These are phyloP conservation scores for Onychomys leucogaster DNA, from an alignment of 2,797 vertebrate genomes.

Conservation along the genomic window DNA sequence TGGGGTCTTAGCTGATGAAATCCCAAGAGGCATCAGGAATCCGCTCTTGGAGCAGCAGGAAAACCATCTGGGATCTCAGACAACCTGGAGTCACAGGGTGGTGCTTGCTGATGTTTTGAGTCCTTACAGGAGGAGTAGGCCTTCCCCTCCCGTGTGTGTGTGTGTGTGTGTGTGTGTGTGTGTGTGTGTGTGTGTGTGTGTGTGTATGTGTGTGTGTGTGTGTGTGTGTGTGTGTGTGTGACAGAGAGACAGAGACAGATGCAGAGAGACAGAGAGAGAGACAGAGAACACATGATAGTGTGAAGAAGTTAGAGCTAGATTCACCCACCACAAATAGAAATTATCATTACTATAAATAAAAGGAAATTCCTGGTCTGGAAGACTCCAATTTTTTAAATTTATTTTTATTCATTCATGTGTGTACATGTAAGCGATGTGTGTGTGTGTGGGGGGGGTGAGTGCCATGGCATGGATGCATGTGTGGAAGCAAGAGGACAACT, in stretches of 20 bases:
- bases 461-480: not conserved
- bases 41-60: not conserved
- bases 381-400: not conserved
- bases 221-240: not conserved
- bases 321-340: not conserved
- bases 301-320: not conserved
- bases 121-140: not conserved
- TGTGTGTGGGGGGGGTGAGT: too few relatives aligned
- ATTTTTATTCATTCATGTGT: not conserved
- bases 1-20: not conserved
- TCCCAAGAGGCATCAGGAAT: not conserved
- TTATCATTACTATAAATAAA: not conserved
- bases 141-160: not conserved
- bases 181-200: not conserved
- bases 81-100: not conserved
- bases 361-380: not conserved
- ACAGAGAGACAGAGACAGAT: too few relatives aligned
- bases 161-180: not conserved
- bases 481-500: not conserved
- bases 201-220: not conserved
- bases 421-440: not conserved
- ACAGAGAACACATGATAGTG: not conserved
- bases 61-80: not conserved
- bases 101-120: not conserved
- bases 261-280: too few relatives aligned